Conservation (phyloP, 2,797 vertebrate species). For the Catharus ustulatus region DNA sequence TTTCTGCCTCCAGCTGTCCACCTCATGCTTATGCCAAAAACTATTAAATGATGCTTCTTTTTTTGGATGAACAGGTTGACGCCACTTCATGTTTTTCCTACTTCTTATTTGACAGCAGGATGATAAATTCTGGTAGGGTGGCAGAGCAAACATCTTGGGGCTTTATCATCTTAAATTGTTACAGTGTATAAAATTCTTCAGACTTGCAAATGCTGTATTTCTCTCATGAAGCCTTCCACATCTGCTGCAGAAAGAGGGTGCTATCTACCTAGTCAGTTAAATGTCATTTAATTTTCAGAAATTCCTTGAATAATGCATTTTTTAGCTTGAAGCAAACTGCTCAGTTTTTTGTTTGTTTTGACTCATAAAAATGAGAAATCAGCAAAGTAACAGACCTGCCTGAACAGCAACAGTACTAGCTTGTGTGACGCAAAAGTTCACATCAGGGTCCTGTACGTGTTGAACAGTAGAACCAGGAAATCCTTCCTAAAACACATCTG, state of each 20-base stretch:
- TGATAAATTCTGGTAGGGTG: background rate
- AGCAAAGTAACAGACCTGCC: background rate
- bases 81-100: background rate
- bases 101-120: background rate
- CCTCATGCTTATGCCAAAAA: background rate
- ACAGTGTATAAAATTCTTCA: background rate
- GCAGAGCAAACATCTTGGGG: background rate
- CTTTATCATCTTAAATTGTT: background rate
- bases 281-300: background rate
- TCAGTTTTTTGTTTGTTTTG: background rate
- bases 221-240: background rate
- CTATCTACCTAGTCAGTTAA: background rate
- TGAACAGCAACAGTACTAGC: background rate
- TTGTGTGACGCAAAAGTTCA: background rate
- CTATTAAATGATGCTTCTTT: background rate
- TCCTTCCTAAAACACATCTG: background rate
- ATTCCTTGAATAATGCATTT: background rate
- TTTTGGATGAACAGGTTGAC: background rate
- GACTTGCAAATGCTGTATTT: background rate
- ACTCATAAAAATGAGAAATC: background rate
- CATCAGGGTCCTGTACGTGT: background rate
- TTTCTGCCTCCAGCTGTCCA: conserved; percentile 13
- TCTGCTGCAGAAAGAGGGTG: background rate
- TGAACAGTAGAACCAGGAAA: conserved; percentile 28
- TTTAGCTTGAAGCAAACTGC: background rate